Conservation (phyloP, 1,140 invertebrate genomes). For the Camponotus vicinus region DNA sequence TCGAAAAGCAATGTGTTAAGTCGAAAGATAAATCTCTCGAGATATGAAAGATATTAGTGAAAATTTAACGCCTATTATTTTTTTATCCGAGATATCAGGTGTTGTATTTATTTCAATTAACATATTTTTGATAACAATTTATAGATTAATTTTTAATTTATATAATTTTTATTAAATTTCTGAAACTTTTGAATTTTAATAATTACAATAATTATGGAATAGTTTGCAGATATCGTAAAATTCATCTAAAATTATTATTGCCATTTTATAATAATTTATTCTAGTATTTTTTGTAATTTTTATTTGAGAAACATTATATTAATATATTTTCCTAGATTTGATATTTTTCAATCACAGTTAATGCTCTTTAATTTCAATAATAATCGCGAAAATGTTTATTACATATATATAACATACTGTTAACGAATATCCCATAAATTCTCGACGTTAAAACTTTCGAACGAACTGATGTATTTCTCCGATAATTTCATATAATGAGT, state of each 20-base stretch:
- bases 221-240: not conserved
- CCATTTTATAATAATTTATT: not conserved
- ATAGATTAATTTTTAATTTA: not conserved
- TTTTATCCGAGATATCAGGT: not conserved
- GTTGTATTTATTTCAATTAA: not conserved
- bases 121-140: not conserved
- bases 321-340: not conserved
- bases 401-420: not conserved
- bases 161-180: not conserved
- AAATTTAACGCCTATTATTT: not conserved
- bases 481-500: slow-evolving; percentile 60
- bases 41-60: not conserved
- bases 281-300: not conserved
- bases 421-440: slow-evolving; percentile 16
- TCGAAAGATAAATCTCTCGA: not conserved
- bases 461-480: slow-evolving; percentile 44
- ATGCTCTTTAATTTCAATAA: slow-evolving; percentile 27
- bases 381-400: slow-evolving; percentile 10
- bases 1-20: not conserved
- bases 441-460: slow-evolving; percentile 41
- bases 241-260: not conserved
- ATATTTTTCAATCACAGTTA: slow-evolving; percentile 14
- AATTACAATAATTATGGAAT: not conserved
- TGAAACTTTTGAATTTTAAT: not conserved
- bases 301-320: not conserved